phyloP scores from a whole-genome alignment of 1,140 invertebrate species.

The Planococcus citri region DNA sequence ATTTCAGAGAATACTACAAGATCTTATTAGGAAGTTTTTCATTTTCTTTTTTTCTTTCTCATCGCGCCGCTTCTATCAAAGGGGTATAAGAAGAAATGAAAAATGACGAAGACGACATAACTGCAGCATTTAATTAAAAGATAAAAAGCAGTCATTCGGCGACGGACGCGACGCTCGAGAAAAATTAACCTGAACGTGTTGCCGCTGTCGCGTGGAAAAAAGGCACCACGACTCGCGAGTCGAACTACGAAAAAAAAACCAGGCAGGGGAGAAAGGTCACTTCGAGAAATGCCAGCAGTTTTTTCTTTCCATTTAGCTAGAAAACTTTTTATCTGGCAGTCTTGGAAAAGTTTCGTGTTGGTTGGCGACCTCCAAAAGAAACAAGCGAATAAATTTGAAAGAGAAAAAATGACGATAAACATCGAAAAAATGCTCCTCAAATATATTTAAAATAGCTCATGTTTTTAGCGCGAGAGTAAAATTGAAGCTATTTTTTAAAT shows the following conservation, averaged over 20 bases:
- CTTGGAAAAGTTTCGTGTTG: too few relatives aligned
- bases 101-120: not conserved
- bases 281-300: not conserved
- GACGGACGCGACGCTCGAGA: not conserved
- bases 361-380: not conserved
- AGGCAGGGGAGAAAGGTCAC: not conserved
- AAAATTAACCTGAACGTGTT: not conserved
- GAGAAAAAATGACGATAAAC: not conserved
- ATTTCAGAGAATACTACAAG: too few relatives aligned
- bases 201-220: not conserved
- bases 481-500: not conserved
- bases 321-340: not conserved
- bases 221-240: too few relatives aligned
- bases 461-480: not conserved
- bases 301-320: not conserved
- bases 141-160: not conserved
- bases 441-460: not conserved
- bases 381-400: not conserved
- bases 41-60: too few relatives aligned
- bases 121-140: constrained; percentile 2
- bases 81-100: too few relatives aligned
- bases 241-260: not conserved
- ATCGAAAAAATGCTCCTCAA: not conserved
- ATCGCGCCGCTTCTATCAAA: too few relatives aligned
- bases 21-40: too few relatives aligned